Base-by-base conservation (phyloP, 2,888 invertebrate genomes). In the Drosophila pseudotakahashii region DNA sequence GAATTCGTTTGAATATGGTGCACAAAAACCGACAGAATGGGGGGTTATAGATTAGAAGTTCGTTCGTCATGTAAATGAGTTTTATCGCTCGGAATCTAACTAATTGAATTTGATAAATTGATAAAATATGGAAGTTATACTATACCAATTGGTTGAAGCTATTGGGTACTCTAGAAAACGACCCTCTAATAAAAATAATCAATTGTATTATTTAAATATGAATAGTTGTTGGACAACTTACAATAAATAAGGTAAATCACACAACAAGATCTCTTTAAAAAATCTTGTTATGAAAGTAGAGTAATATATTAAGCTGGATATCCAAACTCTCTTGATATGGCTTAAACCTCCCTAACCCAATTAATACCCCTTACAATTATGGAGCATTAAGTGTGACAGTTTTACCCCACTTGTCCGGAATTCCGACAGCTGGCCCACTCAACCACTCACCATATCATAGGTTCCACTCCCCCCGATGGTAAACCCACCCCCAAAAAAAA, bases 51-150 rank as follows among this genome's bases (percentile, higher is more conserved):
- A 72, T 73, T 72, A 63, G 54, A 59, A 72, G 52, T 59, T 32
- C 26, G 48, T 50, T 47, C 55, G 45, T 44, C 74, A 86, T 87
- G 87, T 87, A 89, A 88, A 88, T 88, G 78, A 77, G 75, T 76
- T 77, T 82, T 80, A 80, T 86, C 84, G 67, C 53, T 44, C 63
- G 45, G 41, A 62, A 55, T 52, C 50, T 50, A 57, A 79, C 79
- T 88, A 88, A 88, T 88, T 88, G 89, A 89, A 78, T 78, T 77
- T 73, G 81, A 82, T 88, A 89, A 88, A 86, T 47, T 39, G 54
- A 54, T 67, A 62, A 55, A 55, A 36, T 39, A 53, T 48, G 54
- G 23, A 9, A 9, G 42, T 23, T 42, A 19, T 44, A 19, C 32
- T 42, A 19, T 44, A 19, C 19, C 34, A 9, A 1, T 11, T 16